Evolutionary conservation across 2,888 invertebrate genomes (phyloP).

Genomic region (Oasisia sp.): DNA sequence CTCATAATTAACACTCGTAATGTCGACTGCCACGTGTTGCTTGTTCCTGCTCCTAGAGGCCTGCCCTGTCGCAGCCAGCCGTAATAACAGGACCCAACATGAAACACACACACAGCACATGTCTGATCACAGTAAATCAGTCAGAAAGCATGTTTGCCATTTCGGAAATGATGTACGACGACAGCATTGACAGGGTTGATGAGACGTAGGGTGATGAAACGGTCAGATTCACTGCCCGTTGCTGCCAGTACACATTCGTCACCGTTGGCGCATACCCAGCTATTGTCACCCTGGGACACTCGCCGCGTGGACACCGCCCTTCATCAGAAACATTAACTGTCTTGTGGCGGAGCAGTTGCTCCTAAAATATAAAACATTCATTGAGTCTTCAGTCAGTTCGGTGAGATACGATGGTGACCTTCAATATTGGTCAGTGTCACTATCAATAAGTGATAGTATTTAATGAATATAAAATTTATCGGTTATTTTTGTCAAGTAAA

Average conservation of each 20-base stretch:
- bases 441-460: neutral
- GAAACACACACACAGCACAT: neutral
- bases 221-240: neutral
- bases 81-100: neutral
- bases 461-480: neutral
- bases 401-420: neutral
- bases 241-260: neutral
- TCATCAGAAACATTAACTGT: neutral
- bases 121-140: neutral
- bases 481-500: neutral
- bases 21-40: neutral
- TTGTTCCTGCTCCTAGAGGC: neutral
- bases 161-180: neutral
- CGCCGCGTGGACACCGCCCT: neutral
- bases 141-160: neutral
- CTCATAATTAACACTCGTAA: neutral
- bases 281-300: neutral
- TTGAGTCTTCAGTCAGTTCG: neutral
- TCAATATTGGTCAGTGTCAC: neutral
- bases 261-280: neutral
- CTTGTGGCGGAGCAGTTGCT: neutral
- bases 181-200: neutral
- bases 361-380: neutral
- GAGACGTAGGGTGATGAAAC: neutral
- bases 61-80: neutral